Base-by-base conservation (phyloP, 2,888 invertebrate species). In the Leuctra nigra region DNA sequence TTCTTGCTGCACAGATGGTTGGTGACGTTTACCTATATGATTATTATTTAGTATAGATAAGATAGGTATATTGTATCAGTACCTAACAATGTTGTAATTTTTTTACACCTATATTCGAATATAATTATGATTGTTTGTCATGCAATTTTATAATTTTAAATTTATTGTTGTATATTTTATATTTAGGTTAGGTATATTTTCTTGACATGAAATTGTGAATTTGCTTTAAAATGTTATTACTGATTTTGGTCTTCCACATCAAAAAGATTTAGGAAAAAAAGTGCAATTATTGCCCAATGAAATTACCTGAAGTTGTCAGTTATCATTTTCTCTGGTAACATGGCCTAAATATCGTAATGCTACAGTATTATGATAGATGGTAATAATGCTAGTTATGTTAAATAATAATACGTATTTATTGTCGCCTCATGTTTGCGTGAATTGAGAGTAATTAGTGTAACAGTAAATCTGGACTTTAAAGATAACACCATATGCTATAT, bases 281-380 rank as follows among this genome's bases (percentile, higher is more conserved):
- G 56, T 59, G 56, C 54, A 54, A 56, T 59, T 56, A 39, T 52
- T 33, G 54, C 25, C 25, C 23, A 36, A 24, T 44, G 39, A 39
- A 23, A 39, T 48, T n/a, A n/a, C 33, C 29, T 41, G 11, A 13
- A 52, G 4, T 11, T 44, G 22, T 46, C 20, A 29, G 29, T 14
- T 48, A 16, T 35, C 16, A 33, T 60, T 47, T 55, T 41, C 33
- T 25, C 39, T 33, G 53, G 33, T 53, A 55, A 57, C 38, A 55
- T 53, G 60, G 57, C 60, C 57, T 57, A 60, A 59, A 53, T 29
- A 33, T 16, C 55, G 47, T 29, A 47, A 53, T 60, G 57, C 55
- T 60, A 41, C 57, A 60, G 57, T 60, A 60, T 57, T 60, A 57
- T 59, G 57, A 41, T 24, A 7, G 25, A 11, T 29, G 29, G 11